phyloP scores from a whole-genome alignment of 1,140 invertebrate species.

The Delia radicum region DNA sequence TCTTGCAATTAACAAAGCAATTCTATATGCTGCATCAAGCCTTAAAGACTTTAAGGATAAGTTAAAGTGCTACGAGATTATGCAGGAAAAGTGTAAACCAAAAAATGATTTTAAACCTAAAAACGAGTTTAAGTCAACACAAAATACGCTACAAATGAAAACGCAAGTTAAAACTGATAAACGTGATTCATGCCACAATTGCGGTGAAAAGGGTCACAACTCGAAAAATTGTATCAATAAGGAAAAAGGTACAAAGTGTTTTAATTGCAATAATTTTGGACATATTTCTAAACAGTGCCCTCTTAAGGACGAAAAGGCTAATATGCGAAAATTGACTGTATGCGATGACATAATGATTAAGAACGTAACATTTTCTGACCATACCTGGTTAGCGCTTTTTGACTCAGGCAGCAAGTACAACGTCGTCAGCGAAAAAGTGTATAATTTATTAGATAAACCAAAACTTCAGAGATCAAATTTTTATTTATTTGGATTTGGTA shows the following conservation, averaged over 20 bases:
- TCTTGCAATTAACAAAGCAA: neutral
- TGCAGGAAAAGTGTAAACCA: neutral
- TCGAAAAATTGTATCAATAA: constrained; percentile 3
- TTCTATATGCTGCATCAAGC: constrained; percentile 20
- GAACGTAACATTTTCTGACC: neutral
- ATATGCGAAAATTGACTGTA: neutral
- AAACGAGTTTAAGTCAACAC: neutral
- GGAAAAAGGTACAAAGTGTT: constrained; percentile 2
- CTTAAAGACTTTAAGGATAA: constrained; percentile 7
- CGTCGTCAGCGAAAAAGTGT: too few species aligned
- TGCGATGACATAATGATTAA: neutral
- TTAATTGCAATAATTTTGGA: constrained; percentile 19
- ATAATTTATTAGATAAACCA: too few species aligned
- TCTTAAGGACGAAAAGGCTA: neutral
- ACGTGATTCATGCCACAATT: constrained; percentile 24
- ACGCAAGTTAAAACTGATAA: too few species aligned
- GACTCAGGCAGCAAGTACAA: neutral
- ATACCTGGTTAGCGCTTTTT: neutral
- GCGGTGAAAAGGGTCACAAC: constrained; percentile 15
- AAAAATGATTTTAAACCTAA: too few species aligned
- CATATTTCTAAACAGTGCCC: neutral
- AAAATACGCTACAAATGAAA: neutral
- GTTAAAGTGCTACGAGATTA: neutral
- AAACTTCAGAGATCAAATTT: too few species aligned
- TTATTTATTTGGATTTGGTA: too few species aligned